These are phyloP conservation scores for Poecilia wingei DNA, from an alignment of 2,797 vertebrate genomes.

Conservation along the genomic window DNA sequence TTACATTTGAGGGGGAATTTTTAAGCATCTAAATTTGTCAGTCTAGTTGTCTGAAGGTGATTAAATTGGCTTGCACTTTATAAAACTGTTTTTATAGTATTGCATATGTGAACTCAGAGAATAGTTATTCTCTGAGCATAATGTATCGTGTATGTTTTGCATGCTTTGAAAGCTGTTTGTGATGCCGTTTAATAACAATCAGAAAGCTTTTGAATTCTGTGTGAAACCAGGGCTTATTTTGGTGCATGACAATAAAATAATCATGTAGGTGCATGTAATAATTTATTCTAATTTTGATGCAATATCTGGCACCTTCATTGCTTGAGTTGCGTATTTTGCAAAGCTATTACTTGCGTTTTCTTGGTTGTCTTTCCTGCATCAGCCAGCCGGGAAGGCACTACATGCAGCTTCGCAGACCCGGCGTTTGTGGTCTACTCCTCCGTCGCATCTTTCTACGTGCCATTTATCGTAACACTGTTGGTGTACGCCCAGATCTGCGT, in stretches of 20 bases:
- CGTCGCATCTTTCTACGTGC: constrained; percentile 85
- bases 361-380: background rate
- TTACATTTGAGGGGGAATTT: background rate
- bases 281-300: background rate
- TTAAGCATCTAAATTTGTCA: background rate
- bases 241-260: background rate
- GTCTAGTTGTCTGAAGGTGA: background rate
- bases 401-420: constrained; percentile 82
- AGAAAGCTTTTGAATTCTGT: background rate
- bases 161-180: background rate
- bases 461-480: constrained; percentile 83
- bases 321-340: background rate
- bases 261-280: too few species aligned
- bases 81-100: background rate
- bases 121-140: background rate
- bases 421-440: constrained; percentile 85
- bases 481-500: constrained; percentile 85
- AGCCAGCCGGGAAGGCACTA: constrained; percentile 76
- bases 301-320: background rate
- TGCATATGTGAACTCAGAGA: background rate
- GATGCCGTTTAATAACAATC: background rate
- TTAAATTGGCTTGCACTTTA: background rate
- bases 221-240: background rate
- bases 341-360: background rate
- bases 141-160: background rate